Evolutionary conservation across 2,797 vertebrate species (phyloP).

Genomic region (Myotis myotis): DNA sequence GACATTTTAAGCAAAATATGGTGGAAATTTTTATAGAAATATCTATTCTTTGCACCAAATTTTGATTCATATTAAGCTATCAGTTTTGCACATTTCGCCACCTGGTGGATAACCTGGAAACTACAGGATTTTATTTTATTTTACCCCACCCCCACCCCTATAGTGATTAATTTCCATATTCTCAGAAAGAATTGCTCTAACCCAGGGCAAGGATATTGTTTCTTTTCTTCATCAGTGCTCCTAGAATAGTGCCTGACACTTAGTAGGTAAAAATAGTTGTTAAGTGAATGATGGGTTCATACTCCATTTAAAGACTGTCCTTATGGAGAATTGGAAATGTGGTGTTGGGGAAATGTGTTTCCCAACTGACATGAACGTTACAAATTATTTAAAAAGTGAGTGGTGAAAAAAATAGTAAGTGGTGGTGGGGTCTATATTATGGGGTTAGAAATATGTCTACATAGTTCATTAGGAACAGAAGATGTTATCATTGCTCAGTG

Average conservation of each 20-base stretch:
- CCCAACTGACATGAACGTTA: neutral
- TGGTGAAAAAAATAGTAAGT: neutral
- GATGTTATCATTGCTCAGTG: neutral
- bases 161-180: neutral
- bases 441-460: neutral
- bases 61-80: neutral
- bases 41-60: neutral
- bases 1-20: neutral
- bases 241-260: neutral
- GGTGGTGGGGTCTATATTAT: neutral
- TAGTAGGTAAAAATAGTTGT: neutral
- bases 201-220: neutral
- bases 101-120: slow-evolving; percentile 48
- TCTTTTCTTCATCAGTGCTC: neutral
- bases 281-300: neutral
- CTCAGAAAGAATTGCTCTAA: neutral
- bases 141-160: too few species aligned
- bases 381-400: neutral
- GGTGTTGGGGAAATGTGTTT: neutral
- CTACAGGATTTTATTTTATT: neutral
- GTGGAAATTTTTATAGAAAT: neutral
- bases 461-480: neutral
- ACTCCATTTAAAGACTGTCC: neutral
- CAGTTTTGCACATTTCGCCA: slow-evolving; percentile 53
- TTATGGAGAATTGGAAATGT: neutral